Base-by-base conservation (phyloP, 1,140 invertebrate species). In the Bombus ignitus region DNA sequence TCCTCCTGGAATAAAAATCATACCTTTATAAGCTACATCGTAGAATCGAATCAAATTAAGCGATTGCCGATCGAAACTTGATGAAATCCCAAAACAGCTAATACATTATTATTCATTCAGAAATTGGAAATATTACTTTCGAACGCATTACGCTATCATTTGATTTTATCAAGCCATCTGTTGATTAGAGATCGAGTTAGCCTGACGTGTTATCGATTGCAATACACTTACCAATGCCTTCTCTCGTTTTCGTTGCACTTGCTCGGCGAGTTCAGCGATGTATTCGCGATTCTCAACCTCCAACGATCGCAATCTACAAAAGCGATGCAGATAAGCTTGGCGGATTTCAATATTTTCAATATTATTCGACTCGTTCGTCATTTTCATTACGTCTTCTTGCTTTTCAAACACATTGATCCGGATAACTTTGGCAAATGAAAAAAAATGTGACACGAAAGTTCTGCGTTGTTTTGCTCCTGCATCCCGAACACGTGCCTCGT, bases 1-100 rank as follows among this genome's bases (percentile, higher is more conserved):
- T 96, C 95, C 39, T 95, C 95, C 96, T 96, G 89, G 44, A 90
- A 93, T 82, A 65, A 83, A 37, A 91, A 59, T 65, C 53, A 42
- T 18, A 18, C 35, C 28, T 84, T 68, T 73, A 78, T 18, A 39
- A 75, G 6, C n/a, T 74, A 2, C 22, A 35, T 32, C 66, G 15
- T 68, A 6, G 35, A 10, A 35, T 9, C 5, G 9, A 12, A 28
- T 15, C 12, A 1, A 9, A 39, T 12, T 39, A 72, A 39, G 12
- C 13, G 28, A 35, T 59, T n/a, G 15, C 28, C 28, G 4, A 42
- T 44, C 28, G 42, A 73, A 44, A 9, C 35, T 37, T 8, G 3
- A 35, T 68, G 22, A 68, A 68, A 68, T 68, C 37, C 3, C 66
- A 10, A 25, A 68, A 9, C 9, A 12, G 3, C 66, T 25, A 37